Evolutionary conservation across 2,797 vertebrate genomes (phyloP).

Genomic region (Dallia pectoralis): DNA sequence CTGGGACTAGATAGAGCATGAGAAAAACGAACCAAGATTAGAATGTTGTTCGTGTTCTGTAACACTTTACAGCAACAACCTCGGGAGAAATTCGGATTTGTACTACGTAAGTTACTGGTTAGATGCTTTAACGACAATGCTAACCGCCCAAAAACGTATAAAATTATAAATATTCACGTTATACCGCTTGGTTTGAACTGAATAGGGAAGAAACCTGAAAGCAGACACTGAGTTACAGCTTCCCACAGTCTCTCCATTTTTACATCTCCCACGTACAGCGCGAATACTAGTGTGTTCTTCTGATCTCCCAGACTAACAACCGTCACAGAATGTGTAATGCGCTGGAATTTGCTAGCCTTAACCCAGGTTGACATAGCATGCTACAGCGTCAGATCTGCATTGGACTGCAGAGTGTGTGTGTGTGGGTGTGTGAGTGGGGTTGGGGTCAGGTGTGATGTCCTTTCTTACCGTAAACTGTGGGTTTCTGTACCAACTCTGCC

Average conservation of each 20-base stretch:
- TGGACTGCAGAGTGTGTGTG: slow-evolving; percentile 18
- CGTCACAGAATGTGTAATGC: slow-evolving; percentile 29
- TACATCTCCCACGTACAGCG: neutral
- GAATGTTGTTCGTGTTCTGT: too few species aligned
- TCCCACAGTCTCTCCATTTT: neutral
- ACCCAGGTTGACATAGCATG: slow-evolving; percentile 28
- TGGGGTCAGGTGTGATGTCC: neutral
- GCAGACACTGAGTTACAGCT: neutral
- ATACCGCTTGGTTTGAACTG: neutral
- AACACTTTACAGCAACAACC: too few species aligned
- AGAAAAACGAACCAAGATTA: too few species aligned
- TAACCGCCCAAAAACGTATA: too few species aligned
- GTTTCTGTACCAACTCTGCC: slow-evolving; percentile 4
- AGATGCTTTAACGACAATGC: too few species aligned
- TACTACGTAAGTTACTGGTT: too few species aligned
- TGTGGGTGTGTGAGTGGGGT: neutral
- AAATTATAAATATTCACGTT: neutral
- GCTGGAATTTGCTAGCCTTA: neutral
- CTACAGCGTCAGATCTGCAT: slow-evolving; percentile 36
- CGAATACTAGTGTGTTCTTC: slow-evolving; percentile 11
- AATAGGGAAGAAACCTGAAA: neutral
- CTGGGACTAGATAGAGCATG: too few species aligned
- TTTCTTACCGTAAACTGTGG: slow-evolving; percentile 21
- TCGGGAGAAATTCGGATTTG: too few species aligned
- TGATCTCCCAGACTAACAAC: neutral